A percentile compares a stretch with the other conserved stretches of the same genome.
These are phyloP conservation scores for Apocrypta bakeri DNA, from an alignment of 1,140 invertebrate species.

Conservation along the genomic window DNA sequence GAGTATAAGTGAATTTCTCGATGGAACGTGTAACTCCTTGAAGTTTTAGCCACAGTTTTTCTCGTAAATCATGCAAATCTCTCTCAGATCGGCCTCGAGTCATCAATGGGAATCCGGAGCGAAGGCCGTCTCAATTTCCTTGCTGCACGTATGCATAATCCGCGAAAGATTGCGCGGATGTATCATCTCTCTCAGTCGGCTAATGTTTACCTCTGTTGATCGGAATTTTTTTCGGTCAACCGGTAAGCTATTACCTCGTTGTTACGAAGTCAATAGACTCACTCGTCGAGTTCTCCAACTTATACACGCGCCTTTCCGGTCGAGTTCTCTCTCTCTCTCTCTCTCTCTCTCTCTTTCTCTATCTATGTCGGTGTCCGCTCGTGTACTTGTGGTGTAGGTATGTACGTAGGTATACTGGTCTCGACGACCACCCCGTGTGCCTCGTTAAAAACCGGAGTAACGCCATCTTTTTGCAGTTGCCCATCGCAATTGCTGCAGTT, in stretches of 20 bases:
- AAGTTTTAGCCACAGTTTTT: background rate
- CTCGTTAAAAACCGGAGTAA: constrained; percentile 45
- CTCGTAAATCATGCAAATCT: background rate
- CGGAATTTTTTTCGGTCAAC: constrained; percentile 22
- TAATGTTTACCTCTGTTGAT: constrained; percentile 38
- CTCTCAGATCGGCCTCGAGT: background rate
- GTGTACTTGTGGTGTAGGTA: background rate
- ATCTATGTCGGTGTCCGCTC: no score
- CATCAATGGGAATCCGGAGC: background rate
- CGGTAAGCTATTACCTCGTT: constrained; percentile 54
- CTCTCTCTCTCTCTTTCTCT: no score
- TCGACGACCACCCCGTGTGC: background rate
- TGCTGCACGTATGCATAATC: background rate
- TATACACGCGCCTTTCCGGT: constrained; percentile 9
- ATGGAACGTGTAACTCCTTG: no score
- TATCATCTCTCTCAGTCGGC: background rate
- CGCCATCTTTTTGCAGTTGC: background rate
- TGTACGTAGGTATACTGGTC: background rate
- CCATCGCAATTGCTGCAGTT: background rate
- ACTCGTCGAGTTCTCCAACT: constrained; percentile 28
- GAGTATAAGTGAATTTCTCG: no score
- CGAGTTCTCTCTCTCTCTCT: background rate
- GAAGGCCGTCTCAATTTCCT: constrained; percentile 5
- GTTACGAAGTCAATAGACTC: constrained; percentile 55
- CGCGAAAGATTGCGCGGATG: background rate